A percentile compares a stretch with the other conserved stretches of the same genome.
Evolutionary conservation across 2,888 invertebrate species (phyloP).

Genomic region (Euclidia mi): DNA sequence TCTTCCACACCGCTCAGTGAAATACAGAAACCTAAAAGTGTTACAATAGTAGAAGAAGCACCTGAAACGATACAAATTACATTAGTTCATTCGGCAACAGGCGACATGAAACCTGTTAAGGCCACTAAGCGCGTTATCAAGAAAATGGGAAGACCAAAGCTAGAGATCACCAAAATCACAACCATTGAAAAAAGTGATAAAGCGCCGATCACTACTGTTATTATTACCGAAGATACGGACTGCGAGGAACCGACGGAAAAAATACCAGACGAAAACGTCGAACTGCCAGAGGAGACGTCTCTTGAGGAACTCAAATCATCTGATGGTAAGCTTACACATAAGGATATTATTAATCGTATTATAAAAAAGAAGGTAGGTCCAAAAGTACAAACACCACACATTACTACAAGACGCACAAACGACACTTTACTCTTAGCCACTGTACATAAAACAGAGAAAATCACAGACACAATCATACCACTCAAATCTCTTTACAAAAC

Average conservation of each 20-base stretch:
- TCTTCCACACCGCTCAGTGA: conserved; percentile 8
- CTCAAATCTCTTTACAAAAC: conserved; percentile 7
- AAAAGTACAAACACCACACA: conserved; percentile 56
- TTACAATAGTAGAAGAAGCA: conserved; percentile 10
- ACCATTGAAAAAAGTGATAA: conserved; percentile 47
- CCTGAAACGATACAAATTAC: conserved; percentile 17
- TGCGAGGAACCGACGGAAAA: conserved; percentile 5
- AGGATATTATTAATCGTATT: conserved; percentile 56
- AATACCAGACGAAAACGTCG: conserved; percentile 60
- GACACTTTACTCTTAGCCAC: conserved; percentile 48
- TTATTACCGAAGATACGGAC: conserved; percentile 11
- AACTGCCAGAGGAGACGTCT: conserved; percentile 64
- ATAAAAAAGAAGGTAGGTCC: conserved; percentile 55
- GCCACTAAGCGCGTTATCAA: conserved; percentile 18
- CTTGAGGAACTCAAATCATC: conserved; percentile 61
- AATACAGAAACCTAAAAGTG: conserved; percentile 1
- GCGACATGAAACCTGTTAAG: conserved; percentile 15
- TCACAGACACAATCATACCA: conserved; percentile 18
- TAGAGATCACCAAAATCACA: conserved; percentile 56
- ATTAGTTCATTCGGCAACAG: conserved; percentile 14
- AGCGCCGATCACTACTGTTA: conserved; percentile 19
- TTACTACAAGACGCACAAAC: conserved; percentile 63
- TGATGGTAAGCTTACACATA: conserved; percentile 63
- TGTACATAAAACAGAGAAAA: conserved; percentile 18
- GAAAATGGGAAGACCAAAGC: conserved; percentile 51